Percentiles rank a stretch among this genome's conserved stretches.
These are phyloP conservation scores for Microcebus griseorufus DNA, from an alignment of 2,113 vertebrate genomes.

Conservation along the genomic window DNA sequence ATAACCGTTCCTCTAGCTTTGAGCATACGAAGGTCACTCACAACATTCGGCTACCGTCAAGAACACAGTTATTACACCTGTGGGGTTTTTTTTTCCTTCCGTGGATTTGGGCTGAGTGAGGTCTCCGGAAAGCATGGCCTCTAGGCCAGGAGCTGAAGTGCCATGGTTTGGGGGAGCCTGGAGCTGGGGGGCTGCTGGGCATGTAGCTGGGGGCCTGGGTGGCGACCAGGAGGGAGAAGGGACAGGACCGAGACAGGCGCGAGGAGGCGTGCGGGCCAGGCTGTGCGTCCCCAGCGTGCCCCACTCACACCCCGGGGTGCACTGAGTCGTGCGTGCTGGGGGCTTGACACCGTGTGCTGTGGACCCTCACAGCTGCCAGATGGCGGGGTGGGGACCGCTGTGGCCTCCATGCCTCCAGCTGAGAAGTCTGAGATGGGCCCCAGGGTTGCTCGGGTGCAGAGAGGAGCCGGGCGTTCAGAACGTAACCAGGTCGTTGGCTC, in stretches of 20 bases:
- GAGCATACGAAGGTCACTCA: neutral
- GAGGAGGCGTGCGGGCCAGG: neutral
- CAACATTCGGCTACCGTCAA: neutral
- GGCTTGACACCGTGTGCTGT: no score
- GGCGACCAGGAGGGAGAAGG: neutral
- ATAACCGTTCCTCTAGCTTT: neutral
- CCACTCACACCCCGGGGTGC: rapidly evolving
- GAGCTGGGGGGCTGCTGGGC: neutral
- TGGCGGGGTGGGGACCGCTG: rapidly evolving
- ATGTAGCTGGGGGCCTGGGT: neutral
- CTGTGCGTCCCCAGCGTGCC: rapidly evolving
- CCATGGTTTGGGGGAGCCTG: neutral
- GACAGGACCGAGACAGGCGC: rapidly evolving
- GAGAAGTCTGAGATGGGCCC: neutral
- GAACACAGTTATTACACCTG: neutral
- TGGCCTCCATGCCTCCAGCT: neutral
- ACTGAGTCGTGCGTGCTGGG: no score
- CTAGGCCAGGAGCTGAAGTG: neutral
- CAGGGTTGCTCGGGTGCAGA: neutral
- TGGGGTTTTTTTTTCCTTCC: neutral
- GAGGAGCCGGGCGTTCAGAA: neutral
- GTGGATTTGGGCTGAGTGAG: neutral
- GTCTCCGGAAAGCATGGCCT: neutral
- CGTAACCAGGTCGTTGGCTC: no score
- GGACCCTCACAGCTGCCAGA: neutral